Evolutionary conservation across 2,113 vertebrate species (phyloP), one percentile per base, ranked within the genome.

Genomic region (Apodemus sylvaticus): DNA sequence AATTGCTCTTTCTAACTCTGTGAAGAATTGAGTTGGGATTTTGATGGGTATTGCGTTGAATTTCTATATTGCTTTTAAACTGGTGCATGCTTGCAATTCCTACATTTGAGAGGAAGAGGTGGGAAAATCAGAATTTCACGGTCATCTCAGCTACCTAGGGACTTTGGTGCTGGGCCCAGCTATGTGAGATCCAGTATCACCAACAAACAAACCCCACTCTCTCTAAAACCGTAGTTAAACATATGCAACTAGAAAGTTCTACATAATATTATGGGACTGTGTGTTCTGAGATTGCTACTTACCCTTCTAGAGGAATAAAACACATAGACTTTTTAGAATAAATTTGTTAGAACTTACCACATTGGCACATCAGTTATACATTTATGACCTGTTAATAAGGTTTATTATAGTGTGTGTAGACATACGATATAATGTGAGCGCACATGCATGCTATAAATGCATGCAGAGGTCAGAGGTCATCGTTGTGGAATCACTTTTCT

Each of bases 311-410:
- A 45, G 22, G 20, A 88, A 66, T 48, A 87, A 76, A 74, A n/a
- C 77, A 1, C 39, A 42, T 77, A 86, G 45, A 90, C 81, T 92
- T 81, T 71, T 88, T 94, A 70, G 55, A 2, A 90, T n/a, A 87
- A 39, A 39, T 39, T 93, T 91, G 55, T 53, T 88, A 68, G 39
- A 88, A 42, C 14, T 94, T 94, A 93, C 64, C 48, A 62, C 58
- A 55, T 77, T 39, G 86, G 55, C 58, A 51, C 48, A n/a, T 77
- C 34, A 91, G 45, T 51, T 70, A 51, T 45, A 83, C 51, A 93
- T 90, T 85, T 53, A 89, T 19, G 90, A 66, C 58, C 3, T 3
- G 34, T 95, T 96, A 92, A 45, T 86, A 86, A 82, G 11, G 36
- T 45, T 85, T 64, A 26, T 85, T 85, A 20, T 6, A 19, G 22